Evolutionary conservation across 1,140 invertebrate species (phyloP).

Genomic region (Ceratoteleas bidentatus): DNA sequence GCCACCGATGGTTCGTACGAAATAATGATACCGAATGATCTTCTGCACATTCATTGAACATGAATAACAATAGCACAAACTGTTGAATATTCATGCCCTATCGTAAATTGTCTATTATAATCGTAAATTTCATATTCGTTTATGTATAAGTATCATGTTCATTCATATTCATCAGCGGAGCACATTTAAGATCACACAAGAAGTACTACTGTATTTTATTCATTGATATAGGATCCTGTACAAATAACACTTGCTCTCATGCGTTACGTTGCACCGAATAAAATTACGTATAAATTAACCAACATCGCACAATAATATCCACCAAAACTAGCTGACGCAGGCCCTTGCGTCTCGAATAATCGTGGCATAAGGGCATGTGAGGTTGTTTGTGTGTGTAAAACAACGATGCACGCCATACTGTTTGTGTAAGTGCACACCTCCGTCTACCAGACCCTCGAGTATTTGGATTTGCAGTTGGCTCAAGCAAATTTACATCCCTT

Average conservation of each 20-base stretch:
- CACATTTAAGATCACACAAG: slow-evolving; percentile 53
- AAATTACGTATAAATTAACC: neutral
- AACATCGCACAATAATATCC: neutral
- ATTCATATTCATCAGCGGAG: slow-evolving; percentile 53
- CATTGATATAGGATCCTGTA: slow-evolving; percentile 24
- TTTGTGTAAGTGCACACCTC: too few species aligned
- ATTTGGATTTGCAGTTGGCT: too few species aligned
- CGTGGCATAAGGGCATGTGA: too few species aligned
- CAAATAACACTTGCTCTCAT: slow-evolving; percentile 6
- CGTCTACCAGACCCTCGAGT: too few species aligned
- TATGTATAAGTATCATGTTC: slow-evolving; percentile 52
- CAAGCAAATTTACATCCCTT: too few species aligned
- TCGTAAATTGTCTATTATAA: slow-evolving; percentile 55
- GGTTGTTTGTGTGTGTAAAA: too few species aligned
- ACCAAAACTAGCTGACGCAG: neutral
- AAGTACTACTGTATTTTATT: slow-evolving; percentile 36
- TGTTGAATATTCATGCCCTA: slow-evolving; percentile 35
- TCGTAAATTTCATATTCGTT: slow-evolving; percentile 52
- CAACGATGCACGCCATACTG: too few species aligned
- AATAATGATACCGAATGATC: slow-evolving; percentile 25
- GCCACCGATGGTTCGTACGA: slow-evolving; percentile 4
- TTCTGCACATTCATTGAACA: slow-evolving; percentile 29
- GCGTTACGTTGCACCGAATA: neutral
- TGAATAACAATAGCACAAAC: slow-evolving; percentile 47
- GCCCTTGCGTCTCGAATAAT: too few species aligned